Conservation (phyloP, 2,888 invertebrate genomes). For the Synanthedon tipuliformis region DNA sequence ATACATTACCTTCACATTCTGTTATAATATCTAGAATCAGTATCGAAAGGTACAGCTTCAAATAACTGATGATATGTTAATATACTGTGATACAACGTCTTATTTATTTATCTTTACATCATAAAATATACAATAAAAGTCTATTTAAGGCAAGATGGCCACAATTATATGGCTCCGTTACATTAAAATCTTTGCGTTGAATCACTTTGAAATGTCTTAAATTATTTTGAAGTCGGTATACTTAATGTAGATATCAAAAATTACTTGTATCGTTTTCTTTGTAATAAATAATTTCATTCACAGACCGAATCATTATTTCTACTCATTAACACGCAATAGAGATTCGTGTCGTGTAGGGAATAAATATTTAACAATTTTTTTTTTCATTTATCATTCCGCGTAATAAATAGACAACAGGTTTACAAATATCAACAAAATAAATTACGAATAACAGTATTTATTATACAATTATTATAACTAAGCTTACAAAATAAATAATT, state of each 20-base stretch:
- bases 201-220: conserved; percentile 41
- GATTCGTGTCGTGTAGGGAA: conserved; percentile 38
- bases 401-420: conserved; percentile 71
- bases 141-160: conserved; percentile 62
- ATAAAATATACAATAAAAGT: conserved; percentile 4
- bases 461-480: conserved; percentile 53
- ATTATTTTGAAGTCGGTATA: conserved; percentile 29
- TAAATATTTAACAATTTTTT: conserved; percentile 66
- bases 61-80: conserved; percentile 38
- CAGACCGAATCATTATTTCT: conserved; percentile 40
- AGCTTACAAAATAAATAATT: conserved; percentile 40
- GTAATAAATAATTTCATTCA: conserved; percentile 53
- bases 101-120: background rate
- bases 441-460: conserved; percentile 68
- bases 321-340: conserved; percentile 22
- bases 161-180: conserved; percentile 53
- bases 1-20: conserved; percentile 13
- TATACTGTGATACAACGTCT: conserved; percentile 14
- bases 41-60: background rate
- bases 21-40: background rate
- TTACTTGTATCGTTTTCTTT: conserved; percentile 3
- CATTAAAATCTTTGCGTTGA: conserved; percentile 38
- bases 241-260: conserved; percentile 18
- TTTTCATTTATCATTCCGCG: conserved; percentile 39
- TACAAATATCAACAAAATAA: conserved; percentile 72